Base-by-base conservation (phyloP, 2,113 vertebrate species). In the Labeo rohita region DNA sequence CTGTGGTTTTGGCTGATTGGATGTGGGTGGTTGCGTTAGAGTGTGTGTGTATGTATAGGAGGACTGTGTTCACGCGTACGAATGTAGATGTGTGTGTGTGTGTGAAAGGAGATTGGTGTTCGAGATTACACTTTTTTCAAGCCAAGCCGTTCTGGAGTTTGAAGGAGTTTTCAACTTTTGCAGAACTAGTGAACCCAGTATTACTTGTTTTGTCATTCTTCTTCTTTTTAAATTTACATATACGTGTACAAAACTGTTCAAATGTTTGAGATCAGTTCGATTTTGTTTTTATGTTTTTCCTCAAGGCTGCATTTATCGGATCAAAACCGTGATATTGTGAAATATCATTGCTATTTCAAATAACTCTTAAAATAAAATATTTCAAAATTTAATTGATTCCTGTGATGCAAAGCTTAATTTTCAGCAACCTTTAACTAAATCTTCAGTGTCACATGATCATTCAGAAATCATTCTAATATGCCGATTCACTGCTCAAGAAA, bases 1-100 rank as follows among this genome's bases (percentile, higher is more conserved):
- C 73, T 76, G 80, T 66, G 84, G 78, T 83, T 85, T 85, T 68
- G 80, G 79, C 85, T 76, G 85, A 88, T 88, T 85, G 83, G 74
- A 80, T 83, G 80, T 88, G 56, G 66, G 77, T 75, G 83, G 56
- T 79, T 43, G 76, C 18, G 21, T 87, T 68, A 18, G 75, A 79
- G 86, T 74, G 16, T 74, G 49, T 70, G 49, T 70, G 61, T 56
- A 1, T 83, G 39, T 77, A 16, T 8, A 66, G n/a, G 12, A 34
- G 1, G 6, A 59, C 28, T 59, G 76, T 39, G 52, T 79, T 28
- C 13, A 10, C 15, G 5, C 75, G 3, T 56, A 56, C 16, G 16
- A 16, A 2, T 56, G 54, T 56, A 39, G 39, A 39, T 39, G 39
- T 39, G 39, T 28, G 28, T 28, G 28, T 28, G 52, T 54, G 52